A percentile compares a stretch with the other conserved stretches of the same genome.
phyloP scores from a whole-genome alignment of 2,888 invertebrate species.

The Scaptomyza cyrtandrae region DNA sequence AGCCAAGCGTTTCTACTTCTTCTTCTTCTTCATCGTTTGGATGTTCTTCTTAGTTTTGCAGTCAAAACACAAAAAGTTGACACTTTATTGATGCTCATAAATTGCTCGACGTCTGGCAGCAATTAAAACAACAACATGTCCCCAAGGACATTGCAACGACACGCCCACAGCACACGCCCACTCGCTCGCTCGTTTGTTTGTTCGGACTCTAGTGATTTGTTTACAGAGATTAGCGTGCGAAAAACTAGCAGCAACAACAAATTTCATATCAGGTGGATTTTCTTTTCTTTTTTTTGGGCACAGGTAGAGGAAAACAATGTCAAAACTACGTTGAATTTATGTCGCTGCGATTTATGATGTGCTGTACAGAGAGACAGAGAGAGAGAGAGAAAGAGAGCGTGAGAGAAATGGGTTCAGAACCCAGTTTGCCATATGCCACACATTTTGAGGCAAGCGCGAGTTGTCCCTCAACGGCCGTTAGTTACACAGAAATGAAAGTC shows the following conservation, averaged over 20 bases:
- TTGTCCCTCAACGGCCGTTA: conserved; percentile 50
- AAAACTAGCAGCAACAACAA: conserved; percentile 54
- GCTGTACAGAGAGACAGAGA: not conserved
- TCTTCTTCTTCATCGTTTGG: conserved; percentile 29
- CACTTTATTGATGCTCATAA: conserved; percentile 81
- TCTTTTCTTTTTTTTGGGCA: conserved; percentile 6
- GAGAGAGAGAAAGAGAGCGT: not conserved
- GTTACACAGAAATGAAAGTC: conserved; percentile 69
- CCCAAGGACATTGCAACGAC: conserved; percentile 68
- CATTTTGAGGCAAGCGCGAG: conserved; percentile 16
- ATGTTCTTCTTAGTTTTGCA: conserved; percentile 36
- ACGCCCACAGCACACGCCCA: conserved; percentile 7
- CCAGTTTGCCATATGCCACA: conserved; percentile 32
- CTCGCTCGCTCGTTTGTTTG: not conserved
- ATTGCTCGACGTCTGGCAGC: conserved; percentile 76
- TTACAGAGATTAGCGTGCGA: conserved; percentile 75
- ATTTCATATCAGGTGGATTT: conserved; percentile 58
- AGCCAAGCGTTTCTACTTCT: conserved; percentile 58
- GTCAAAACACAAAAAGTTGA: conserved; percentile 72
- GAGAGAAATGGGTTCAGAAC: conserved; percentile 12
- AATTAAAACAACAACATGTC: conserved; percentile 76
- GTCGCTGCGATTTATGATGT: conserved; percentile 70
- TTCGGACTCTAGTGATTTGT: conserved; percentile 66
- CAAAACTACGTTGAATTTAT: conserved; percentile 75
- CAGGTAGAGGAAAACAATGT: conserved; percentile 47